A percentile compares a stretch with the other conserved stretches of the same genome.
phyloP scores from a whole-genome alignment of 2,888 invertebrate genomes.

The Halictus ligatus region DNA sequence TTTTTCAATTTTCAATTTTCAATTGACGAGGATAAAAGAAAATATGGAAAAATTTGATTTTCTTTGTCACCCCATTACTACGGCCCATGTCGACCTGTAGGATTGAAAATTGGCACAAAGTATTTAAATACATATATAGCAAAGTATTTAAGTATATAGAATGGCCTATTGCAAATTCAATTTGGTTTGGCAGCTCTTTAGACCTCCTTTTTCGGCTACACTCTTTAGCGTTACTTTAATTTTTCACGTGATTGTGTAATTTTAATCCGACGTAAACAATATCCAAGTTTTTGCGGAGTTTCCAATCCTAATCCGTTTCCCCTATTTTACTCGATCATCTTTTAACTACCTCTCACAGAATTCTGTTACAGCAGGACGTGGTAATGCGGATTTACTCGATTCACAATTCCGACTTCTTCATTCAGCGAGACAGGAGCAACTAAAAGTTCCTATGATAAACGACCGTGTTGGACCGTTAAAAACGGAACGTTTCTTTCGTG shows the following conservation, averaged over 20 bases:
- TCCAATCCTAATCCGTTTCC: constrained; percentile 46
- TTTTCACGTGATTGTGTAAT: not conserved
- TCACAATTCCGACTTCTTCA: constrained; percentile 58
- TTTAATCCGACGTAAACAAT: not conserved
- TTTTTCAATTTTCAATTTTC: too few species aligned
- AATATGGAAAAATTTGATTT: too few species aligned
- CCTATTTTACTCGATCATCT: constrained; percentile 49
- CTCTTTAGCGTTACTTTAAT: not conserved
- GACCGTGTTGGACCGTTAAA: constrained; percentile 66
- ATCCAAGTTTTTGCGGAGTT: constrained; percentile 30
- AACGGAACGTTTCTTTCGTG: constrained; percentile 69
- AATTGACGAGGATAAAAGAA: too few species aligned
- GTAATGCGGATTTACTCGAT: constrained; percentile 67
- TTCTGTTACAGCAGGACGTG: constrained; percentile 26
- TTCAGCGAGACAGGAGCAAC: constrained; percentile 72
- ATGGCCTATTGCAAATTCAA: too few species aligned
- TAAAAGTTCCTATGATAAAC: constrained; percentile 73
- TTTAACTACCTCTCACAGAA: constrained; percentile 32
- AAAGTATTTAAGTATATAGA: too few species aligned
- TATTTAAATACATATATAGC: too few species aligned
- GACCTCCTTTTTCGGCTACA: too few species aligned
- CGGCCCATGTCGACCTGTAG: too few species aligned
- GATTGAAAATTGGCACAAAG: too few species aligned
- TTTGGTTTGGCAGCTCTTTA: too few species aligned
- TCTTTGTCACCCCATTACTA: too few species aligned